Evolutionary conservation across 2,888 invertebrate species (phyloP).

Genomic region (Dryobotodes eremita): DNA sequence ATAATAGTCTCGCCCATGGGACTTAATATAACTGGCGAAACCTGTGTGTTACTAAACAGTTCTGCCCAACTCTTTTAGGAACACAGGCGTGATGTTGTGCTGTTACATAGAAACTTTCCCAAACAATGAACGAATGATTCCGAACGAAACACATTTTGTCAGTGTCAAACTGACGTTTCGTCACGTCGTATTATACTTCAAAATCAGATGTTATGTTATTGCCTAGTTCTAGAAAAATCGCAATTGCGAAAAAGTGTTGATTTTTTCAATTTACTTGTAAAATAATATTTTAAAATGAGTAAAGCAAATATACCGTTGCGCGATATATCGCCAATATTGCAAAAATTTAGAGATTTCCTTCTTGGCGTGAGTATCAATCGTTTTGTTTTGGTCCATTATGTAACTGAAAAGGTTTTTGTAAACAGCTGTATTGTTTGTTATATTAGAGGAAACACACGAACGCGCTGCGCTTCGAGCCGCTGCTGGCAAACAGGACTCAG

Average conservation of each 20-base stretch:
- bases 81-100: too few species aligned
- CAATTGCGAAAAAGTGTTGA: slow-evolving; percentile 22
- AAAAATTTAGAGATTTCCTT: slow-evolving; percentile 92
- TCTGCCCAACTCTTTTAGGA: too few species aligned
- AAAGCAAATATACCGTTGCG: slow-evolving; percentile 89
- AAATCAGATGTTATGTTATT: slow-evolving; percentile 62
- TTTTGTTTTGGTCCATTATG: slow-evolving; percentile 72
- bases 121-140: slow-evolving; percentile 6
- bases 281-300: slow-evolving; percentile 76
- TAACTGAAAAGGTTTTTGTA: slow-evolving; percentile 68
- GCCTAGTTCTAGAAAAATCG: slow-evolving; percentile 12
- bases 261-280: slow-evolving; percentile 1
- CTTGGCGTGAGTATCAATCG: slow-evolving; percentile 90
- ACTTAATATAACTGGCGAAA: background rate
- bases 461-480: slow-evolving; percentile 93
- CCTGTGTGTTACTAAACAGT: too few species aligned
- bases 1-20: too few species aligned
- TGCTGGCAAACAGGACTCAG: slow-evolving; percentile 93
- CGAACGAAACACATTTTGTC: slow-evolving; percentile 25
- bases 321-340: slow-evolving; percentile 92
- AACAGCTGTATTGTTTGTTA: slow-evolving; percentile 49
- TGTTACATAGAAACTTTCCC: background rate
- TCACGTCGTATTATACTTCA: slow-evolving; percentile 39
- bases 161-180: slow-evolving; percentile 29
- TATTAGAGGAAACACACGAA: slow-evolving; percentile 91